Conservation (phyloP, 2,113 vertebrate genomes). For the Lates calcarifer region DNA sequence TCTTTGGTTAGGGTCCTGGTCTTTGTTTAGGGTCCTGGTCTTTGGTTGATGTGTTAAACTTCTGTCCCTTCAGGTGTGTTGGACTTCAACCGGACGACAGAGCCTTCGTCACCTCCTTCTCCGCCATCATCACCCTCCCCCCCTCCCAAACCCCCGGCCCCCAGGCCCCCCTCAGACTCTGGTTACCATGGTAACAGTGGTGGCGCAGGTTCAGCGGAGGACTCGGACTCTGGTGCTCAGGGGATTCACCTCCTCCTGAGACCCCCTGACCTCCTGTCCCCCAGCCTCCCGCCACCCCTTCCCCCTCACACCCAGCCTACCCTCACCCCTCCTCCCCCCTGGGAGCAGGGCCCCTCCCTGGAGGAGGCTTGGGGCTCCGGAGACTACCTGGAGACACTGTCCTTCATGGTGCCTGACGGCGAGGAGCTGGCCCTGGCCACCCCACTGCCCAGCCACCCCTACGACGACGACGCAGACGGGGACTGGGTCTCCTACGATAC, state of each 20-base stretch:
- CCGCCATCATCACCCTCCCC: conserved; percentile 35
- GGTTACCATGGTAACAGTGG: conserved; percentile 53
- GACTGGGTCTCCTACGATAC: conserved; percentile 78
- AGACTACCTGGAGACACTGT: conserved; percentile 88
- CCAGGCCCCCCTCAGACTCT: conserved; percentile 42
- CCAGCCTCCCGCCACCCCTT: conserved; percentile 80
- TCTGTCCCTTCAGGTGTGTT: conserved; percentile 49
- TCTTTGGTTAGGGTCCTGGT: no score
- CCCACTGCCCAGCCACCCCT: conserved; percentile 74
- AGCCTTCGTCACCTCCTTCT: conserved; percentile 44
- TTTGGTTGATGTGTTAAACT: not conserved
- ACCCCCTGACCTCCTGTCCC: conserved; percentile 81
- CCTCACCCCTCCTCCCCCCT: conserved; percentile 80
- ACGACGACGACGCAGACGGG: conserved; percentile 74
- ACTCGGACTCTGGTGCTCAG: conserved; percentile 79
- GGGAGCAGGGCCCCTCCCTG: conserved; percentile 73
- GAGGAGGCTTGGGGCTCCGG: conserved; percentile 90
- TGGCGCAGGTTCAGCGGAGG: conserved; percentile 51
- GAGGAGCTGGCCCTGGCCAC: conserved; percentile 81
- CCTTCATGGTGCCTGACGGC: conserved; percentile 80
- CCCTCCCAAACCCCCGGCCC: conserved; percentile 26
- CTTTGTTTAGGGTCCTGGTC: no score
- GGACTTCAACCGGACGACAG: conserved; percentile 55
- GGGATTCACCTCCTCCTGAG: conserved; percentile 85
- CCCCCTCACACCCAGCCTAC: conserved; percentile 80